Base-by-base conservation (phyloP, 2,797 vertebrate genomes). In the Delichon dasypus region DNA sequence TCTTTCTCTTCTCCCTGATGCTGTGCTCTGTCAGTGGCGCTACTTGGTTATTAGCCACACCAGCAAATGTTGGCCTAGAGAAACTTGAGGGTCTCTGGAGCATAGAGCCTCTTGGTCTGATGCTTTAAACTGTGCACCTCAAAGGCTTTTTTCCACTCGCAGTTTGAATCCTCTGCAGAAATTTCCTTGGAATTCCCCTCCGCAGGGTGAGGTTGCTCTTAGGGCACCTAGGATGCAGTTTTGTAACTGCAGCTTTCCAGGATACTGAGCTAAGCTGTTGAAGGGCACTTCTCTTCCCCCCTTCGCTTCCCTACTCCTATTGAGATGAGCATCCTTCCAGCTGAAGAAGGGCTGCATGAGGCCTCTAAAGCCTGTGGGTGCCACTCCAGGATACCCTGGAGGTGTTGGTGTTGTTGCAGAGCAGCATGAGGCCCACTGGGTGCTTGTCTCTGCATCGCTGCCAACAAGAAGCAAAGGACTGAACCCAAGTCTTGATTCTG, bases 1-100 rank as follows among this genome's bases (percentile, higher is more conserved):
- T 94, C 96, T 95, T 94, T 97, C 90, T 96, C 94, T 96, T 95
- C 95, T 97, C 97, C 96, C 96, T 96, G 36, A 90, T 94, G 68
- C 92, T 95, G 84, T 93, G 96, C 94, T 85, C 91, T 60, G 67
- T 95, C 93, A 91, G 80, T 95, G 95, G 80, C 90, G 66, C 92
- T 89, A 60, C 76, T 94, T 87, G 92, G 61, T 93, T 94, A 83
- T 93, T 92, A 92, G 89, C 96, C 81, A 87, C 72, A 62, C 77
- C 65, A 90, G 91, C 91, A 92, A 73, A 53, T 57, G 70, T 78
- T 95, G 88, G 73, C 83, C 45, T 70, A 95, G 89, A 86, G 80
- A 92, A 94, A 94, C 40, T 65, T 62, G 79, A 91, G 87, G 95
- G 89, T 89, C 47, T 74, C 92, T 85, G 38, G 54, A 93, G 34